These are phyloP conservation scores for Morpho achilles DNA, from an alignment of 2,888 invertebrate species.

Conservation along the genomic window DNA sequence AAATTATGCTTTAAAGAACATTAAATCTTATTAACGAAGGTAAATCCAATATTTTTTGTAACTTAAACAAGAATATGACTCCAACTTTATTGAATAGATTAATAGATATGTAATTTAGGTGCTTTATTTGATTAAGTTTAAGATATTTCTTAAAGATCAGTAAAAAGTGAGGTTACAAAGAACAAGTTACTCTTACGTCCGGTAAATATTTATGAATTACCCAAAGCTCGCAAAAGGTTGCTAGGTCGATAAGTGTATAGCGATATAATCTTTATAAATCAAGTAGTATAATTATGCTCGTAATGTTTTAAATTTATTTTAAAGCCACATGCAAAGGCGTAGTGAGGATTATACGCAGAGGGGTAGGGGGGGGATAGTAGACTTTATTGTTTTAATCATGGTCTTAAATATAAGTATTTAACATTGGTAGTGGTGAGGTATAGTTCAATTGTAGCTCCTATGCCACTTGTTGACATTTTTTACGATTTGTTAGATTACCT, in stretches of 20 bases:
- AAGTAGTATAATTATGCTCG: not conserved
- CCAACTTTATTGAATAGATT: too few species aligned
- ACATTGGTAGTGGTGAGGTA: too few species aligned
- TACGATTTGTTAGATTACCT: not conserved
- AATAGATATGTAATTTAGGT: too few species aligned
- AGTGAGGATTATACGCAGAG: too few species aligned
- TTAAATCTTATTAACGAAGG: too few species aligned
- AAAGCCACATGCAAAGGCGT: too few species aligned
- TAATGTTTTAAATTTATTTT: not conserved
- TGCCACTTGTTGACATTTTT: not conserved
- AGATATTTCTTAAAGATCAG: constrained; percentile 2
- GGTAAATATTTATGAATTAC: constrained; percentile 2
- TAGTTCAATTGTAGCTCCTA: too few species aligned
- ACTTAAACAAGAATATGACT: too few species aligned
- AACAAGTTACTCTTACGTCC: constrained; percentile 5
- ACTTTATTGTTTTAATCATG: not conserved
- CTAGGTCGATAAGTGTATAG: not conserved
- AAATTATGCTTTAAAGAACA: too few species aligned
- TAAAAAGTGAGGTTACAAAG: constrained; percentile 11
- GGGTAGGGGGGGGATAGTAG: too few species aligned
- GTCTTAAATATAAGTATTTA: too few species aligned
- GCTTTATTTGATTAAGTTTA: not conserved
- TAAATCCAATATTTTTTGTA: too few species aligned
- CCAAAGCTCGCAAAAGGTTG: constrained; percentile 1
- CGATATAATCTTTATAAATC: not conserved